Evolutionary conservation across 2,888 invertebrate genomes (phyloP), one percentile per base, ranked within the genome.

Genomic region (Cantharis nigra): DNA sequence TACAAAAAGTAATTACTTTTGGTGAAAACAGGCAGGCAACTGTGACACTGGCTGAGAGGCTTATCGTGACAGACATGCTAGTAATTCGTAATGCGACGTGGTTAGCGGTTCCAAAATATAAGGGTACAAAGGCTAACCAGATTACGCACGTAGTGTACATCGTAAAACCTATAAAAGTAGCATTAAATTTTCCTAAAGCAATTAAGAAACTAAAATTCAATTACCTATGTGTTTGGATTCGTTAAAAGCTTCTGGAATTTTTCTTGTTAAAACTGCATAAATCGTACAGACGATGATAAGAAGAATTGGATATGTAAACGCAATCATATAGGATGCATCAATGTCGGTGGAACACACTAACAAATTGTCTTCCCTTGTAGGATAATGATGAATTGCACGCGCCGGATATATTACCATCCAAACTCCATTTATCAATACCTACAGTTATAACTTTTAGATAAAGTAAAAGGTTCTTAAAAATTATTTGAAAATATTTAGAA

Each of bases 131-230:
- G 18, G 99, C 99, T 81, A 98, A 90, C 99, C 99, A 99, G 87
- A 98, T 98, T 80, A 98, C 96, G 88, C 98, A 97, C 28, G 98
- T 98, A 65, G 98, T 98, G 90, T 98, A 99, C 99, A 99, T 99
- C 23, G 98, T 98, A 89, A 99, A 99, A 76, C 96, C 96, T 96
- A 89, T 10, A 84, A 85, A 73, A 71, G 79, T 74, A 79, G 62
- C 13, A 63, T 49, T 49, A 49, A 10, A 49, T 70, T 70, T 70
- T 18, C 13, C 3, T 70, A 70, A 65, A 13, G 16, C n/a, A 78
- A 49, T 49, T n/a, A 49, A 49, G n/a, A 49, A 5, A 49, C n/a
- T 49, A n/a, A n/a, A n/a, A 49, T 49, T 13, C 7, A 49, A n/a
- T 49, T 84, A 92, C 99, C 98, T 84, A 98, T 98, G 89, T 98